phyloP scores from a whole-genome alignment of 1,140 invertebrate species.

The Zaprionus camerounensis region DNA sequence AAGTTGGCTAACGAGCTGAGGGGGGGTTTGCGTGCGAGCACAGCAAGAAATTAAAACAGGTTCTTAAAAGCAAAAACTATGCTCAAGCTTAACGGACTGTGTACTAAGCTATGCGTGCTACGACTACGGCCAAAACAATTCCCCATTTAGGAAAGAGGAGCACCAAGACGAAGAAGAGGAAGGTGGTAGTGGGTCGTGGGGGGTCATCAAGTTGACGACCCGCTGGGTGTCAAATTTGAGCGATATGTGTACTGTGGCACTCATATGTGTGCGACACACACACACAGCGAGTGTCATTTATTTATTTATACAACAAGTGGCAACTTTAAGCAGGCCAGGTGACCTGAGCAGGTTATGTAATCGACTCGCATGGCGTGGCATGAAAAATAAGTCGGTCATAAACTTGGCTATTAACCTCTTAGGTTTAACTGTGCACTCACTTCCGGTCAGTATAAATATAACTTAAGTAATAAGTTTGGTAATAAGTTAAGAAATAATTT shows the following conservation, averaged over 20 bases:
- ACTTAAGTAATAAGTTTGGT: neutral
- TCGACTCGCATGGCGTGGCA: neutral
- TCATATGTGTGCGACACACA: neutral
- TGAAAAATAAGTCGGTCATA: neutral
- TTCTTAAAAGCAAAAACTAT: constrained; percentile 40
- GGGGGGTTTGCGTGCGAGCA: constrained; percentile 32
- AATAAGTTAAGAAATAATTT: neutral
- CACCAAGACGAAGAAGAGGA: neutral
- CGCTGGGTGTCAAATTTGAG: constrained; percentile 36
- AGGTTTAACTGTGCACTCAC: neutral
- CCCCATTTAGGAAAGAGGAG: neutral
- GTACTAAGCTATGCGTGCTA: constrained; percentile 19
- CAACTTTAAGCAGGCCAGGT: neutral
- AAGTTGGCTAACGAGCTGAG: constrained; percentile 60
- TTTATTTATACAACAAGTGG: constrained; percentile 6
- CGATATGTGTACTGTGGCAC: constrained; percentile 1
- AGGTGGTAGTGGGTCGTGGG: neutral
- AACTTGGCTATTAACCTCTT: constrained; percentile 9
- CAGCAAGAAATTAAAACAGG: constrained; percentile 68
- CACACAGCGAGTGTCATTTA: neutral
- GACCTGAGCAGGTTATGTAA: neutral
- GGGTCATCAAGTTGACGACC: constrained; percentile 20
- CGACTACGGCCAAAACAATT: constrained; percentile 21
- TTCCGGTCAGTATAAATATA: neutral
- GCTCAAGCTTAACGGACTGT: constrained; percentile 23